These are phyloP conservation scores for Malthinus flaveolus DNA, from an alignment of 2,888 invertebrate genomes.

Conservation along the genomic window DNA sequence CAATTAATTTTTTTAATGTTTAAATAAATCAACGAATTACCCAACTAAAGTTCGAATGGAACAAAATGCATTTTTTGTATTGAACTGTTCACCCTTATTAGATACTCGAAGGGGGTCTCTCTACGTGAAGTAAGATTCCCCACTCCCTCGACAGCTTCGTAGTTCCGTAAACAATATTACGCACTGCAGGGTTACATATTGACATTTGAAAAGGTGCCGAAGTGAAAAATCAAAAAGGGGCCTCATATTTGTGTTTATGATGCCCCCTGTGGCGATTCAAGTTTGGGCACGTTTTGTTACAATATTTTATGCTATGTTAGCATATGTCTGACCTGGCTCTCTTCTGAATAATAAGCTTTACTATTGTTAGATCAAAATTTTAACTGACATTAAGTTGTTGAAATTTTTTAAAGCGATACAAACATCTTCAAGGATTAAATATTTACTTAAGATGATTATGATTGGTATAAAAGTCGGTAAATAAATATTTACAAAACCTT, in stretches of 20 bases:
- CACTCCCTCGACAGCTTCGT: slow-evolving; percentile 32
- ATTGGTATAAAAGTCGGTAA: not conserved
- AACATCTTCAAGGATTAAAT: slow-evolving; percentile 10
- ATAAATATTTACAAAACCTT: not conserved
- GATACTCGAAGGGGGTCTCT: slow-evolving; percentile 41
- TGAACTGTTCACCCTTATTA: slow-evolving; percentile 45
- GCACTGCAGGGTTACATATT: slow-evolving; percentile 45
- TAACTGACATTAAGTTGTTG: slow-evolving; percentile 37
- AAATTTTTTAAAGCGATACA: slow-evolving; percentile 8
- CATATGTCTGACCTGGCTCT: slow-evolving; percentile 47
- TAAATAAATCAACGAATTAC: not conserved
- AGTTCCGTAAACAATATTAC: slow-evolving; percentile 41
- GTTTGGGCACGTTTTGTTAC: slow-evolving; percentile 53
- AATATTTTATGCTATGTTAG: slow-evolving; percentile 45
- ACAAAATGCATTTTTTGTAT: slow-evolving; percentile 14
- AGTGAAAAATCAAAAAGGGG: slow-evolving; percentile 53
- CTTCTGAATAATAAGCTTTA: slow-evolving; percentile 47
- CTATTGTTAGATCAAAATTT: slow-evolving; percentile 26
- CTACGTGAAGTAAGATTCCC: slow-evolving; percentile 38
- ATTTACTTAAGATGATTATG: not conserved
- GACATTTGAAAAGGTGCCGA: slow-evolving; percentile 53
- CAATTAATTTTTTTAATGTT: not conserved
- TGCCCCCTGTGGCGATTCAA: slow-evolving; percentile 50
- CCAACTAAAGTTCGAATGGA: not conserved
- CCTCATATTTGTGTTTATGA: slow-evolving; percentile 54